These are phyloP conservation scores for Enteromius afrohamiltoni DNA, from an alignment of 2,797 vertebrate genomes.

Conservation along the genomic window DNA sequence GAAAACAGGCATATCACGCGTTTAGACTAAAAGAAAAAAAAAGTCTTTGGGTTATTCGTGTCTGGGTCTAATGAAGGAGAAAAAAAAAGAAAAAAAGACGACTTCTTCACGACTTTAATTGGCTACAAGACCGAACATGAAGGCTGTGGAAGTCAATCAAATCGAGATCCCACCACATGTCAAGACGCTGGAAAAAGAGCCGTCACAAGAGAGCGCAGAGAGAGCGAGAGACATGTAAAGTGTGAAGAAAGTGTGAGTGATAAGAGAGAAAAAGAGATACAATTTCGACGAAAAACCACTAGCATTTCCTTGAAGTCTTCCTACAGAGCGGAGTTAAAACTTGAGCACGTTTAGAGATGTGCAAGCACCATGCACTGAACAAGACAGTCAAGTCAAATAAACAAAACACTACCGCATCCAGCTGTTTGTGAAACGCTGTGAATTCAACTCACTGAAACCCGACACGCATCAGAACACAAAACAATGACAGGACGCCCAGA, in stretches of 20 bases:
- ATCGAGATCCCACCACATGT: constrained; percentile 34
- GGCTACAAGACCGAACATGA: constrained; percentile 47
- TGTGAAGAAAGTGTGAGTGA: constrained; percentile 9
- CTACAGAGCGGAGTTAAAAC: neutral
- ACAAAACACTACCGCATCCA: neutral
- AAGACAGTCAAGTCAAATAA: neutral
- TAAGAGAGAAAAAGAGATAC: constrained; percentile 13
- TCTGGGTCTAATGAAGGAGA: neutral
- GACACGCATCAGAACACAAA: constrained; percentile 6
- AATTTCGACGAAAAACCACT: constrained; percentile 49
- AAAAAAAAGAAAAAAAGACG: neutral
- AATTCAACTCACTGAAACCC: neutral
- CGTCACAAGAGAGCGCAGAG: neutral
- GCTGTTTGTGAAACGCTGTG: neutral
- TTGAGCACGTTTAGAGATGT: neutral
- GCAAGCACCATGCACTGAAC: neutral
- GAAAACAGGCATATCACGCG: neutral
- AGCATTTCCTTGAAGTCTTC: constrained; percentile 42
- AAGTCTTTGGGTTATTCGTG: neutral
- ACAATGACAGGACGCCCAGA: constrained; percentile 21
- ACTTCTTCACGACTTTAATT: constrained; percentile 38
- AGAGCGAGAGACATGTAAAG: constrained; percentile 18
- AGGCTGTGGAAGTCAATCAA: constrained; percentile 32
- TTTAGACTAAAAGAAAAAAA: neutral
- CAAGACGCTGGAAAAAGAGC: constrained; percentile 13